Evolutionary conservation across 92 coral and sea anemone genomes (phyloP).

Genomic region (Desmophyllum pertusum): DNA sequence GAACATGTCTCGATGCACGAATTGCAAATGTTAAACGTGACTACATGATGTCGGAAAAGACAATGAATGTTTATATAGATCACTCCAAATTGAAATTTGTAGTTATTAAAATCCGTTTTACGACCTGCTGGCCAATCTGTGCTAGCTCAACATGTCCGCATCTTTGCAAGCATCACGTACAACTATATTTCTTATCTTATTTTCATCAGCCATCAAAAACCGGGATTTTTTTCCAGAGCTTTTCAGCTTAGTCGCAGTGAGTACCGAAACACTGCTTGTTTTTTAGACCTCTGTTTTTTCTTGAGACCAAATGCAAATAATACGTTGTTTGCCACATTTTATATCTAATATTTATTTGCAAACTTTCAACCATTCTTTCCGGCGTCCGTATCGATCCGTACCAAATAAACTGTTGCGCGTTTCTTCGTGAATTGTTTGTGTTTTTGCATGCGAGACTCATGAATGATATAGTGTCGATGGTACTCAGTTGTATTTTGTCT

Average conservation of each 20-base stretch:
- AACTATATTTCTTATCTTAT: neutral
- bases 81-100: neutral
- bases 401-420: too few relatives aligned
- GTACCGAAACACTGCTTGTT: neutral
- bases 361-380: neutral
- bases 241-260: neutral
- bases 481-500: too few relatives aligned
- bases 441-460: neutral
- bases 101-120: neutral
- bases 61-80: neutral
- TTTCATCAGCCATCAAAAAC: neutral
- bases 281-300: neutral
- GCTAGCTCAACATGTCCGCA: too few relatives aligned
- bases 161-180: neutral
- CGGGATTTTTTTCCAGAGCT: neutral
- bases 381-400: neutral
- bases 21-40: conserved; percentile 11
- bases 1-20: conserved; percentile 15
- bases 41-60: neutral
- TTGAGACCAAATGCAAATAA: neutral
- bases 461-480: too few relatives aligned
- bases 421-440: neutral
- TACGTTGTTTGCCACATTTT: neutral
- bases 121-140: neutral
- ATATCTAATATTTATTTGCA: neutral